Conservation (phyloP, 2,888 invertebrate species). For the Caenorhabditis sp. region DNA sequence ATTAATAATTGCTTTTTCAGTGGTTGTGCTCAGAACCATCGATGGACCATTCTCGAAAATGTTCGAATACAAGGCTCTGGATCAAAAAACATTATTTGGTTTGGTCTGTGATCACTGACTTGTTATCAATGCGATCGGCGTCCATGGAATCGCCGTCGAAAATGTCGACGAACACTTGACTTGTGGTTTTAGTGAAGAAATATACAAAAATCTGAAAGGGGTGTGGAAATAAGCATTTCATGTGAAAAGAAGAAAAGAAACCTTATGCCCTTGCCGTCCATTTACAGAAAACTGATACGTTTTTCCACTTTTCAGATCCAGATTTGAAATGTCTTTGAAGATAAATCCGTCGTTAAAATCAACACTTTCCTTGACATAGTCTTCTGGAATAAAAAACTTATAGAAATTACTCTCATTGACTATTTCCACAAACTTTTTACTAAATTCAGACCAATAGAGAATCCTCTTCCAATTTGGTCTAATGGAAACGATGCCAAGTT, state of each 20-base stretch:
- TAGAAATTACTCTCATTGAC: neutral
- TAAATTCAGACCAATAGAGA: constrained; percentile 20
- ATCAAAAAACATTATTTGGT: constrained; percentile 6
- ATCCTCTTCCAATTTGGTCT: constrained; percentile 27
- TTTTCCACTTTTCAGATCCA: neutral
- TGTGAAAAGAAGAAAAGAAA: too few species aligned
- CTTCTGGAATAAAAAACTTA: constrained; percentile 3
- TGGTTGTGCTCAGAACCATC: constrained; percentile 1
- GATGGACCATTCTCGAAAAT: constrained; percentile 19
- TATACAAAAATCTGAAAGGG: constrained; percentile 19
- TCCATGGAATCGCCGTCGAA: constrained; percentile 34
- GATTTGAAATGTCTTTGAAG: constrained; percentile 34
- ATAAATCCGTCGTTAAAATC: constrained; percentile 3
- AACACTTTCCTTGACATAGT: neutral
- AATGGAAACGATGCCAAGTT: constrained; percentile 14
- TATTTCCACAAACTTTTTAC: constrained; percentile 7
- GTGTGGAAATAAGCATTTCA: neutral
- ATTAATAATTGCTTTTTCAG: constrained; percentile 16
- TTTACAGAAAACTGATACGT: constrained; percentile 22
- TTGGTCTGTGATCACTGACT: constrained; percentile 25
- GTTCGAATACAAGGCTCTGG: constrained; percentile 41
- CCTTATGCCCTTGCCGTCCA: constrained; percentile 15
- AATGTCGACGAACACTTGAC: constrained; percentile 41
- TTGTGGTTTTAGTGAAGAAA: constrained; percentile 36
- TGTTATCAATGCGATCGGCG: constrained; percentile 42